Percentiles rank a stretch among this genome's conserved stretches.
Conservation (phyloP, 2,797 vertebrate genomes). For the Gadopsis marmoratus region DNA sequence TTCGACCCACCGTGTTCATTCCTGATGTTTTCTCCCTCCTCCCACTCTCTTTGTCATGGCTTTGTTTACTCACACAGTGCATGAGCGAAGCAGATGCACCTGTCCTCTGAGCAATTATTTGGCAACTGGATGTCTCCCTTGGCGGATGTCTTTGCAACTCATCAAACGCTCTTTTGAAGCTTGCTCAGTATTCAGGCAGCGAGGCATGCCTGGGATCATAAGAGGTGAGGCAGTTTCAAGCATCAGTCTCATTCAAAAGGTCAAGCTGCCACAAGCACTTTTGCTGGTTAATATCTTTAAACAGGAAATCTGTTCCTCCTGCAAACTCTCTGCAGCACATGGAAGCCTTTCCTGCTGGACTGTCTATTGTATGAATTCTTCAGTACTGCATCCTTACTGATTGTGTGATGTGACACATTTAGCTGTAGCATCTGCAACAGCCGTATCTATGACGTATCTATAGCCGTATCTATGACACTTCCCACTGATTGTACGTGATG, state of each 20-base stretch:
- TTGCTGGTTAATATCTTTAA: conserved; percentile 54
- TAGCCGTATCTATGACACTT: conserved; percentile 15
- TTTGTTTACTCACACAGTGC: conserved; percentile 60
- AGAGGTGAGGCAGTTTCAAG: conserved; percentile 60
- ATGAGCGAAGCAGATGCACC: conserved; percentile 62
- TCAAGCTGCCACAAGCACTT: conserved; percentile 71
- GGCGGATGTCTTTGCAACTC: conserved; percentile 64
- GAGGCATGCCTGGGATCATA: conserved; percentile 53
- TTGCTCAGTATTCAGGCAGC: conserved; percentile 60
- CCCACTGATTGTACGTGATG: conserved; percentile 38
- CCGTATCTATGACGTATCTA: conserved; percentile 5
- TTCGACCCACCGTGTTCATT: conserved; percentile 21
- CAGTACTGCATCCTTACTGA: neutral
- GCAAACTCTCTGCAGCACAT: conserved; percentile 24
- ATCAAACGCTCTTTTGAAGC: conserved; percentile 73
- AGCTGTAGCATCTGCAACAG: neutral
- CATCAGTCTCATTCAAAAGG: conserved; percentile 63
- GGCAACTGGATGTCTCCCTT: conserved; percentile 66
- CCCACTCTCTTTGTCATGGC: conserved; percentile 54
- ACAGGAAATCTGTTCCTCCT: conserved; percentile 25
- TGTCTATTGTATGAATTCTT: conserved; percentile 26
- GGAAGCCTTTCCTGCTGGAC: neutral
- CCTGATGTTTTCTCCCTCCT: conserved; percentile 21
- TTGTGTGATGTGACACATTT: conserved; percentile 2
- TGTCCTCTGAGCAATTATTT: conserved; percentile 64